Evolutionary conservation across 2,888 invertebrate species (phyloP), one percentile per base, ranked within the genome.

Genomic region (Netelia fuscicornis): DNA sequence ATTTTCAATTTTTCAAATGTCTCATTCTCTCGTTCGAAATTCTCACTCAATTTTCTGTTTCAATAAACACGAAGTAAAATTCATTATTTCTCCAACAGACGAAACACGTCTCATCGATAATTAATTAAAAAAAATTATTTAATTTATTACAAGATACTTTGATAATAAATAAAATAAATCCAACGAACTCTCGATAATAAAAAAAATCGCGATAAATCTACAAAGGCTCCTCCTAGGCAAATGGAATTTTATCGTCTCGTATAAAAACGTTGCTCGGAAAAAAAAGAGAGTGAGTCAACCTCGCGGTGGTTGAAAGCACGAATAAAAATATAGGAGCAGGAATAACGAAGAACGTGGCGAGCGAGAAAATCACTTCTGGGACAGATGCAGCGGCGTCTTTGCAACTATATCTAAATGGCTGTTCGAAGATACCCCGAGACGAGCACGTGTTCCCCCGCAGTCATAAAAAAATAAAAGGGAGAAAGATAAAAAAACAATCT

Each of bases 301-400:
- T 10, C 23, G 44, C 42, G 9, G 23, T 37, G 52, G 17, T 37
- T 37, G 13, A 68, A 67, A 52, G 52, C 60, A 74, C 67, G 60
- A 78, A 78, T 83, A 74, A 78, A 74, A 67, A 78, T 78, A 67
- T 37, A 6, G 37, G 17, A 60, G 25, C 52, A 67, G 67, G 48
- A 37, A 72, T 67, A 72, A 74, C 60, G 65, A 48, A 62, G 25
- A 3, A 11, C 20, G 37, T 6, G 37, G 8, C 44, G 20, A 37
- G 76, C 58, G 20, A 64, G 70, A 76, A 75, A 77, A 77, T 79
- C 25, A 64, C 42, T 71, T n/a, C 30, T 68, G 23, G 20, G 54
- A n/a, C 17, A n/a, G 23, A 75, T 37, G 60, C 56, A 42, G 23
- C 65, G 42, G 23, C 44, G 10, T 54, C 71, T 65, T 72, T 65